phyloP scores from a whole-genome alignment of 2,113 vertebrate species.

The Chroicocephalus ridibundus region DNA sequence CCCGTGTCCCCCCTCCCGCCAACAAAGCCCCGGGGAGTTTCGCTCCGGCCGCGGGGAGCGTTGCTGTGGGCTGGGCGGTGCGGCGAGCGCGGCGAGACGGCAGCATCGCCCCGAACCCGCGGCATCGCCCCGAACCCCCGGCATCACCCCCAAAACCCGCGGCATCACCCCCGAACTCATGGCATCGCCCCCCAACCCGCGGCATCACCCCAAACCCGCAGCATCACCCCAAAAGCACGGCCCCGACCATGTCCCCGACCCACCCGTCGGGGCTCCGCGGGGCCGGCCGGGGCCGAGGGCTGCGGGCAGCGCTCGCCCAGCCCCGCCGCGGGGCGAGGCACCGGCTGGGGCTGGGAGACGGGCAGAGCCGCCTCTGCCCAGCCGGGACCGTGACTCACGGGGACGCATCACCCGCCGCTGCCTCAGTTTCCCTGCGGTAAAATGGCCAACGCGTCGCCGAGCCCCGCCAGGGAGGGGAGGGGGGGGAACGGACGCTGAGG shows the following conservation, averaged over 20 bases:
- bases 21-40: not conserved
- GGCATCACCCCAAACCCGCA: not conserved
- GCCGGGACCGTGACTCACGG: slow-evolving; percentile 56
- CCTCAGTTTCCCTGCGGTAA: slow-evolving; percentile 60
- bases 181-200: not conserved
- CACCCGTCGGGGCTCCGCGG: not conserved
- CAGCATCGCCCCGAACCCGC: not conserved
- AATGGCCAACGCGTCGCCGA: slow-evolving; percentile 31
- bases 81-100: not conserved
- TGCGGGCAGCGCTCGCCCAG: not conserved
- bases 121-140: not conserved
- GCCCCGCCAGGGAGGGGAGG: slow-evolving; percentile 20
- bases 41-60: not conserved
- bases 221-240: not conserved
- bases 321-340: slow-evolving; percentile 27
- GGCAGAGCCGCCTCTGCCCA: slow-evolving; percentile 29
- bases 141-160: not conserved
- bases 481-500: not conserved
- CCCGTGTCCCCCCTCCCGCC: no score
- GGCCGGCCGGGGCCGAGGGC: not conserved
- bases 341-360: not conserved
- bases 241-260: not conserved
- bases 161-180: not conserved
- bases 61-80: not conserved
- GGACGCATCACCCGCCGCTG: slow-evolving; percentile 26